phyloP scores from a whole-genome alignment of 2,113 vertebrate species.

The Prolemur simus region DNA sequence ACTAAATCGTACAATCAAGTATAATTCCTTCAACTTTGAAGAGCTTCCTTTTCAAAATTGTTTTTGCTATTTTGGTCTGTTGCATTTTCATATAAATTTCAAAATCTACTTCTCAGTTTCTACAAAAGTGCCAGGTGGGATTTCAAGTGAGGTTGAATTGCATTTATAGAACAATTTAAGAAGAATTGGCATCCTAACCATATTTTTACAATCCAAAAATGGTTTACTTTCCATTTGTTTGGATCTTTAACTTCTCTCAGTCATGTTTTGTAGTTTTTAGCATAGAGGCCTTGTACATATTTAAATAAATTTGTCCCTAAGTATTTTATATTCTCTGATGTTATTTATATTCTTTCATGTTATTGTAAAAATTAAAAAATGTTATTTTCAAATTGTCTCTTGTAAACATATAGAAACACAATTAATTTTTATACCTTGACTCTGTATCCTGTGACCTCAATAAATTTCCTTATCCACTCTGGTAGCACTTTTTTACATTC shows the following conservation, averaged over 20 bases:
- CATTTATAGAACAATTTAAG: not conserved
- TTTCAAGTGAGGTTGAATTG: not conserved
- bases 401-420: not conserved
- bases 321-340: not conserved
- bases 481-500: not conserved
- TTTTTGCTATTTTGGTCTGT: not conserved
- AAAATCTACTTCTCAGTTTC: not conserved
- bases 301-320: not conserved
- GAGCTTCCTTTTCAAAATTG: not conserved
- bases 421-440: not conserved
- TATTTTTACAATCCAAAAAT: not conserved
- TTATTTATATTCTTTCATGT: not conserved
- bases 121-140: not conserved
- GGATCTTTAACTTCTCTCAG: not conserved
- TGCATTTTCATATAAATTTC: not conserved
- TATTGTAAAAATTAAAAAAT: not conserved
- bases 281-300: not conserved
- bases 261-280: not conserved
- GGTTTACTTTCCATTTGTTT: not conserved
- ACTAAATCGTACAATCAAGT: not conserved
- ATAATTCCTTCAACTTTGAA: not conserved
- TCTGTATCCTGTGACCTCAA: not conserved
- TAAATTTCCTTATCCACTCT: too few relatives aligned
- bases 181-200: not conserved
- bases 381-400: not conserved